Base-by-base conservation (phyloP, 2,888 invertebrate genomes). In the Eubasilissa splendida region DNA sequence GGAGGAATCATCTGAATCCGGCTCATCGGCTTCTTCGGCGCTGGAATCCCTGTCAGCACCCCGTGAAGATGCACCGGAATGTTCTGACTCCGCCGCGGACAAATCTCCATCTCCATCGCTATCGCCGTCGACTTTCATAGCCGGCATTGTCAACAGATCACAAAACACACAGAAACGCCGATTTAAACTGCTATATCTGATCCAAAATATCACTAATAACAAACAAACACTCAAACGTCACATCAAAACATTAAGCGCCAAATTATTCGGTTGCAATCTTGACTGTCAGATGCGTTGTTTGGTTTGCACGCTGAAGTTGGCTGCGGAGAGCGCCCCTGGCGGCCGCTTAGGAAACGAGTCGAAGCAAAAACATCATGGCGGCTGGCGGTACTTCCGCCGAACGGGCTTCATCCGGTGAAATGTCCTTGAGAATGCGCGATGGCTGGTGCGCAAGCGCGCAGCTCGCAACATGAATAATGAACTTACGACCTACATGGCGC, bases 1-100 rank as follows among this genome's bases (percentile, higher is more conserved):
- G 79, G 94, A 94, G 81, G 95, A 95, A 87, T 95, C 95, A 89
- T 95, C 95, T 14, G 95, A 95, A 85, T 95, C 95, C n/a, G 93
- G 94, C 85, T 95, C 95, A 85, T 95, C 94, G 79, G 93, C 94
- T 85, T 94, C 94, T 85, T 95, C 95, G 76, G 89, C 90, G 84
- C 95, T 94, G 85, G 95, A 95, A 85, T 93, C 93, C 31, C 91
- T 89, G 81, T 93, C 93, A 56, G 93, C 93, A 78, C 93, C 93
- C 81, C 92, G 90, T 77, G 94, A 94, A 5, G 92, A 92, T n/a
- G 92, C 92, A 56, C 91, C 92, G 65, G 94, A 92, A 83, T 91
- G 92, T 84, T 94, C 94, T 1, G 94, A 93, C 85, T 94, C 94
- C 9, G 91, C 94, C 1, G 93, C 94, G 83, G 94, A 94, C 86